Base-by-base conservation (phyloP, 2,113 vertebrate species). In the Pipra filicauda region DNA sequence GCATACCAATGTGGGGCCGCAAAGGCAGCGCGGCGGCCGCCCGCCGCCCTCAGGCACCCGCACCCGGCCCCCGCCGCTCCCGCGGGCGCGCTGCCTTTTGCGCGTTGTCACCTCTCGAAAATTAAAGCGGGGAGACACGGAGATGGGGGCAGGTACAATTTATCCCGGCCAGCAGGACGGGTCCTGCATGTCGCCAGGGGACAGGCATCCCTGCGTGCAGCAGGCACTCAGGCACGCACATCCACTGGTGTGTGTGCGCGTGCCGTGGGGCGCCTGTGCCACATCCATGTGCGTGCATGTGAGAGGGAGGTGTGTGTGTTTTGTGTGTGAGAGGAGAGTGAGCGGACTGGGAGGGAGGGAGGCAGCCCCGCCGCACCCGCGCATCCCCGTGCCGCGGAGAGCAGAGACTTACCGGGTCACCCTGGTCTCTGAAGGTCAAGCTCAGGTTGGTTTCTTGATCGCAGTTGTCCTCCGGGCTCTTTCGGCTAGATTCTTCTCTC, bases 351-450 rank as follows among this genome's bases (percentile, higher is more conserved):
- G 39, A 58, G 18, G n/a, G 33, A 57, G 5, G 23, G 26, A 91
- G 30, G 26, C 90, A 83, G 37, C 58, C 31, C 62, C 83, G 52
- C 79, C 64, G 82, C 93, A 86, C 62, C 79, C 93, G 81, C 90
- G 72, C 76, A 88, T 71, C 31, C 57, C 59, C 76, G 80, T 39
- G 58, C 87, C 89, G 84, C 92, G 75, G 31, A 85, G 41, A 51
- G 87, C 71, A 71, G 71, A 55, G 86, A 96, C 97, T 97, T 90
- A 96, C 96, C 96, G 86, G 96, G 92, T 97, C 97, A 96, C 96
- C 96, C 97, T 90, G 96, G 94, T 96, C 95, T 92, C 96, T 97
- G 96, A 97, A 97, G 97, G 97, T 98, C 97, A 96, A 65, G 92
- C 92, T 89, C 96, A 67, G 80, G 92, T 75, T 93, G 92, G 91